These are phyloP conservation scores for Muscicapa adusta DNA, from an alignment of 2,113 vertebrate species.

Conservation along the genomic window DNA sequence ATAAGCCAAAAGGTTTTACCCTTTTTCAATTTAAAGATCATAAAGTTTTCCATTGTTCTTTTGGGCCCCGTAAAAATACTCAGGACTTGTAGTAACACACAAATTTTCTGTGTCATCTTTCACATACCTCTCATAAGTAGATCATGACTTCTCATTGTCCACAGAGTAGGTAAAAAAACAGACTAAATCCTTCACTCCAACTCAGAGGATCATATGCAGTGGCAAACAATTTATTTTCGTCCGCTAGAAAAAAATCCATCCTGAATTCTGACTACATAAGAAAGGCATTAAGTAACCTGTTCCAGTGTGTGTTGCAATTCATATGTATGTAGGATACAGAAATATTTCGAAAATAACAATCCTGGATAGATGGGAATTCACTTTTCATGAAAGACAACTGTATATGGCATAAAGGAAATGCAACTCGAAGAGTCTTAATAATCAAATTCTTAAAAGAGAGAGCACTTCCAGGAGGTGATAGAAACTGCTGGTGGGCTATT, in stretches of 20 bases:
- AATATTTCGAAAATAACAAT: neutral
- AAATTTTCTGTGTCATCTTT: neutral
- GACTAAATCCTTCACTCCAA: neutral
- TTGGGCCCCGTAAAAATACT: neutral
- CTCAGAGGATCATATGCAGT: neutral
- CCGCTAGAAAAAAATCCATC: neutral
- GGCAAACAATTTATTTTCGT: neutral
- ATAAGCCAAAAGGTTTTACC: neutral
- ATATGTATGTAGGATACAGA: fast-evolving
- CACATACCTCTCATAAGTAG: neutral
- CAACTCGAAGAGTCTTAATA: neutral
- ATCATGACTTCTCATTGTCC: neutral
- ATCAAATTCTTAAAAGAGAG: neutral
- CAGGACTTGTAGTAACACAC: neutral
- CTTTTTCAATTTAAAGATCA: neutral
- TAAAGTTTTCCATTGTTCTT: neutral
- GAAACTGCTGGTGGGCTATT: neutral
- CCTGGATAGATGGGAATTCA: neutral
- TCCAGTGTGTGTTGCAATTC: neutral
- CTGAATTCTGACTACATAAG: neutral
- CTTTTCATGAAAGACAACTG: neutral
- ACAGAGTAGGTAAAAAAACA: neutral
- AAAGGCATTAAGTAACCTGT: fast-evolving
- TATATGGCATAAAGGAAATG: neutral
- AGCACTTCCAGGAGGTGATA: neutral